A percentile compares a stretch with the other conserved stretches of the same genome.
These are phyloP conservation scores for Orthonevra nobilis DNA, from an alignment of 2,888 invertebrate genomes.

Conservation along the genomic window DNA sequence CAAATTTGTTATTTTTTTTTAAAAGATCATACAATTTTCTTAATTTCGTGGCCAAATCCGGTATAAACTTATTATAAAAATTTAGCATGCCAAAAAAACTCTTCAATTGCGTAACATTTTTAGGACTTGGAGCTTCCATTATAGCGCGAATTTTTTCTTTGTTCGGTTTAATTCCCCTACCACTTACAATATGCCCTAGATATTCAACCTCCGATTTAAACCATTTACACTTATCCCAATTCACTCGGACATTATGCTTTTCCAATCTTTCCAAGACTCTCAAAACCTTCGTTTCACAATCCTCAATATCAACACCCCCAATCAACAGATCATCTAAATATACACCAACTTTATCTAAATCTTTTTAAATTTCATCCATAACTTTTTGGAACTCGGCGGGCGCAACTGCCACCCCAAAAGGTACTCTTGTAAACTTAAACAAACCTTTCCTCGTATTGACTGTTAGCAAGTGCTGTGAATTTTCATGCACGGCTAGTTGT, in stretches of 20 bases:
- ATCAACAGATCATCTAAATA: constrained; percentile 39
- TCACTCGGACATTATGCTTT: too few species aligned
- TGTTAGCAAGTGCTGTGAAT: too few species aligned
- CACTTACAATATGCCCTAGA: constrained; percentile 44
- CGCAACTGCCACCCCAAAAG: constrained; percentile 45
- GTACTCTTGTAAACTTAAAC: constrained; percentile 24
- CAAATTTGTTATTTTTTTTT: too few species aligned
- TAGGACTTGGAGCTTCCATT: constrained; percentile 42
- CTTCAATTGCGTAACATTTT: constrained; percentile 53
- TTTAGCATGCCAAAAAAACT: constrained; percentile 56
- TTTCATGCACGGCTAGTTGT: constrained; percentile 10
- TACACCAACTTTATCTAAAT: constrained; percentile 24
- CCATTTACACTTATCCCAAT: too few species aligned
- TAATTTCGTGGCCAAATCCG: constrained; percentile 47
- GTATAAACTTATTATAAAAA: too few species aligned
- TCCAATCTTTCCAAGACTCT: too few species aligned
- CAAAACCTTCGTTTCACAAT: too few species aligned
- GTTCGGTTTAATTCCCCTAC: constrained; percentile 42
- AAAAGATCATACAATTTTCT: constrained; percentile 58
- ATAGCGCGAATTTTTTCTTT: constrained; percentile 57
- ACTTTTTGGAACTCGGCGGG: constrained; percentile 47
- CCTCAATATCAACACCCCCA: constrained; percentile 21
- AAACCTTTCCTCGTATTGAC: too few species aligned
- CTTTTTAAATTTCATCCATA: too few species aligned
- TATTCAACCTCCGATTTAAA: too few species aligned